Evolutionary conservation across 1,140 invertebrate species (phyloP).

Genomic region (Hylyphantes graminicola): DNA sequence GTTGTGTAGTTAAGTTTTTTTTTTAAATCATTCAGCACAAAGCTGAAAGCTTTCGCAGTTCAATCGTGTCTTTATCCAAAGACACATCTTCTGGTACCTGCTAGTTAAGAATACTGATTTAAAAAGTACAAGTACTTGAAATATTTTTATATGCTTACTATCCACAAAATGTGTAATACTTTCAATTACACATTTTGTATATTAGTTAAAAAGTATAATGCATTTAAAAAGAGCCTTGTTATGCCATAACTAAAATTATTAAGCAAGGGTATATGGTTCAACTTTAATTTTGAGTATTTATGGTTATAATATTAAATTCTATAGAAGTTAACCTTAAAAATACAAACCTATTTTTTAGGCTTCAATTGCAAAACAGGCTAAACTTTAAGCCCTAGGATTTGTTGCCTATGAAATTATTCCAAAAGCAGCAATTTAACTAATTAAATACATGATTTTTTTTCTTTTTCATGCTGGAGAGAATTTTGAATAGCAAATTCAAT

Average conservation of each 20-base stretch:
- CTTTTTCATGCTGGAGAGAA: neutral
- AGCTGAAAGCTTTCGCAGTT: no score
- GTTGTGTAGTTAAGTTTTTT: neutral
- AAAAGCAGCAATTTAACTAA: neutral
- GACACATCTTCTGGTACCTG: constrained; percentile 20
- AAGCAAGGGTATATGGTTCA: no score
- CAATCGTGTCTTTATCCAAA: no score
- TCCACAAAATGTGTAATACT: constrained; percentile 14
- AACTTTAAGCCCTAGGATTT: no score
- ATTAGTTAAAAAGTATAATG: constrained; percentile 3
- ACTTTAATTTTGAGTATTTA: no score
- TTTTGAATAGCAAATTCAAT: no score
- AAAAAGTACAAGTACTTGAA: constrained; percentile 40
- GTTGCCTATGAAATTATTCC: no score
- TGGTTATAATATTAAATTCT: no score
- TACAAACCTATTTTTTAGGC: no score
- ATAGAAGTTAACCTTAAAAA: no score
- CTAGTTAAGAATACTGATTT: constrained; percentile 17
- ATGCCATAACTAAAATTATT: no score
- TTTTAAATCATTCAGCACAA: neutral
- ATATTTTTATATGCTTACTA: constrained; percentile 38
- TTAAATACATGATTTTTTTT: neutral
- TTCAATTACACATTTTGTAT: constrained; percentile 23
- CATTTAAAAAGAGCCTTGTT: neutral
- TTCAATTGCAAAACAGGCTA: no score